These are phyloP conservation scores for Malurus elegans DNA, from an alignment of 2,113 vertebrate genomes.

Conservation along the genomic window DNA sequence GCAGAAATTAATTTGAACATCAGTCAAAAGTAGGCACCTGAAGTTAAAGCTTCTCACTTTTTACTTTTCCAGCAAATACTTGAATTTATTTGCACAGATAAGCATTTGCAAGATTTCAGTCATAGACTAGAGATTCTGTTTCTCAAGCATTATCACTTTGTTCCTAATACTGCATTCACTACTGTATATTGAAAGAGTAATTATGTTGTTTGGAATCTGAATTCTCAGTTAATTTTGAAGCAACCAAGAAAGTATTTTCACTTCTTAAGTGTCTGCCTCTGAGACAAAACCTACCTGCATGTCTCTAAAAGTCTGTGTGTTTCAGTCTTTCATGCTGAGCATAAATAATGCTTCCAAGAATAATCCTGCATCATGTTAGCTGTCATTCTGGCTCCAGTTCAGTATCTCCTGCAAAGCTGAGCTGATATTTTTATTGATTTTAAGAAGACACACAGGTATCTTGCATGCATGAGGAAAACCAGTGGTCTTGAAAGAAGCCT, in stretches of 20 bases:
- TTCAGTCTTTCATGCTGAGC: background rate
- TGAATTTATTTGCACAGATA: background rate
- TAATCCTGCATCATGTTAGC: background rate
- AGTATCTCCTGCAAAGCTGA: background rate
- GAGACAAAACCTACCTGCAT: background rate
- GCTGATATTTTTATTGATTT: background rate
- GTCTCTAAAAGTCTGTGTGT: background rate
- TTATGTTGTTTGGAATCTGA: background rate
- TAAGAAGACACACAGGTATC: background rate
- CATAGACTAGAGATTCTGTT: background rate
- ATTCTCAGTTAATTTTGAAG: background rate
- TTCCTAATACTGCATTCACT: background rate
- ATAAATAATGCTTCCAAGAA: constrained; percentile 31
- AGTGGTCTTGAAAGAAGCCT: background rate
- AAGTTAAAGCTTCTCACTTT: background rate
- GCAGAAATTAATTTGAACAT: background rate
- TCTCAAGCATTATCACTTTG: background rate
- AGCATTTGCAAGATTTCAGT: background rate
- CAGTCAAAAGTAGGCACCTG: background rate
- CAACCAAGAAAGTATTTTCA: background rate
- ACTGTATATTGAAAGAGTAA: background rate
- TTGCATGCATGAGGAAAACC: background rate
- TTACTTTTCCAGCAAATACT: background rate
- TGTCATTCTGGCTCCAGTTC: background rate
- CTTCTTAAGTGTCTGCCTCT: background rate